Conservation (phyloP, 2,888 invertebrate species). For the Pollenia griseotomentosa region DNA sequence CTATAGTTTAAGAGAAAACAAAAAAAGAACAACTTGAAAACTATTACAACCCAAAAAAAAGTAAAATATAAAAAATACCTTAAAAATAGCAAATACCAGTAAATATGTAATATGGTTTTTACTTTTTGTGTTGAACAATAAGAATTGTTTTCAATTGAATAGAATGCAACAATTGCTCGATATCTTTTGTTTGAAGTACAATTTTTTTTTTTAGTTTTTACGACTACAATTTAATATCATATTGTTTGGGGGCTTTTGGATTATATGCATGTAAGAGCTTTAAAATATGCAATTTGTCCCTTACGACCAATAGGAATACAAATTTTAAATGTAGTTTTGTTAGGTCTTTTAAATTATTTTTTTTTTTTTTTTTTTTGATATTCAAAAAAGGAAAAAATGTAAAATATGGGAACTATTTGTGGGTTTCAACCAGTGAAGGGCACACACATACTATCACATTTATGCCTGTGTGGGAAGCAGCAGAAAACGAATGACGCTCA, state of each 20-base stretch:
- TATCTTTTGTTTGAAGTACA: conserved; percentile 46
- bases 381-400: not conserved
- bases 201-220: conserved; percentile 1
- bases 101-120: conserved; percentile 27
- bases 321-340: conserved; percentile 15
- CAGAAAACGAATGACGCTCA: too few relatives aligned
- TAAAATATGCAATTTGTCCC: conserved; percentile 56
- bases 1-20: conserved; percentile 6
- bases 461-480: too few relatives aligned
- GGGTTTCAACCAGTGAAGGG: too few relatives aligned
- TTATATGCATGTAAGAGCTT: conserved; percentile 23
- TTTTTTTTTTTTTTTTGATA: not conserved
- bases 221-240: conserved; percentile 28
- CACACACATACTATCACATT: too few relatives aligned
- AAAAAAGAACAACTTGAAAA: conserved; percentile 55
- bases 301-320: conserved; percentile 34
- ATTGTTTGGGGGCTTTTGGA: conserved; percentile 50
- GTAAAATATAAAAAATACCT: not conserved
- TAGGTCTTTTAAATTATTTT: not conserved
- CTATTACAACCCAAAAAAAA: conserved; percentile 33
- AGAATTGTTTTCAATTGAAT: conserved; percentile 58
- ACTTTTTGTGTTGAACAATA: conserved; percentile 27
- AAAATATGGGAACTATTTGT: too few relatives aligned
- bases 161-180: conserved; percentile 59
- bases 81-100: conserved; percentile 6